Evolutionary conservation across 64 coral and sea anemone species (phyloP).

Genomic region (Anthopleura sola): DNA sequence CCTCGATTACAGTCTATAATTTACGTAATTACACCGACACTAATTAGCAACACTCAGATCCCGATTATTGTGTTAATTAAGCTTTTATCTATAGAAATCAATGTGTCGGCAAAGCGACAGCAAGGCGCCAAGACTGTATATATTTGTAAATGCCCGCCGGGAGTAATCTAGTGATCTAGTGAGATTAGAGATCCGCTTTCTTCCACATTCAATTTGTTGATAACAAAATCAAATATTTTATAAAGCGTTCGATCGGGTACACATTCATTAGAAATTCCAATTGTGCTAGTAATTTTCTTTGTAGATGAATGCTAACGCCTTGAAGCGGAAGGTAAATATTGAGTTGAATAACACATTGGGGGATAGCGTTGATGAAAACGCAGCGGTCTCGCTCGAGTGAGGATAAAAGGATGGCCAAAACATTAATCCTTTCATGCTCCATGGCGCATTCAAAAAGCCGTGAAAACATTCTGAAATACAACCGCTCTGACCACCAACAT

Average conservation of each 20-base stretch:
- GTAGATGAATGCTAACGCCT: slow-evolving; percentile 54
- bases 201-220: slow-evolving; percentile 89
- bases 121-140: slow-evolving; percentile 80
- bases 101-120: slow-evolving; percentile 87
- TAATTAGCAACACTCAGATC: slow-evolving; percentile 98
- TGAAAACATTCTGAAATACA: slow-evolving; percentile 55
- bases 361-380: slow-evolving; percentile 30
- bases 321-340: slow-evolving; percentile 71
- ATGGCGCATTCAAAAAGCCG: slow-evolving; percentile 56
- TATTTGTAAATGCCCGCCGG: slow-evolving; percentile 80
- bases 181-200: slow-evolving; percentile 85
- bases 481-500: slow-evolving; percentile 54
- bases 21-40: slow-evolving; percentile 99
- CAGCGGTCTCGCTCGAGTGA: slow-evolving; percentile 28
- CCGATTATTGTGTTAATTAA: slow-evolving; percentile 99
- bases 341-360: slow-evolving; percentile 52
- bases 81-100: slow-evolving; percentile 92
- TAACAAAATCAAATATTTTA: slow-evolving; percentile 99
- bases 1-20: slow-evolving; percentile 95
- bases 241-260: slow-evolving; percentile 66
- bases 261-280: slow-evolving; percentile 84
- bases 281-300: slow-evolving; percentile 88
- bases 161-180: slow-evolving; percentile 61
- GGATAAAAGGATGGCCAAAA: slow-evolving; percentile 20
- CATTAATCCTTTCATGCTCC: slow-evolving; percentile 42